phyloP scores from a whole-genome alignment of 2,113 vertebrate species.

The Nerophis lumbriciformis region DNA sequence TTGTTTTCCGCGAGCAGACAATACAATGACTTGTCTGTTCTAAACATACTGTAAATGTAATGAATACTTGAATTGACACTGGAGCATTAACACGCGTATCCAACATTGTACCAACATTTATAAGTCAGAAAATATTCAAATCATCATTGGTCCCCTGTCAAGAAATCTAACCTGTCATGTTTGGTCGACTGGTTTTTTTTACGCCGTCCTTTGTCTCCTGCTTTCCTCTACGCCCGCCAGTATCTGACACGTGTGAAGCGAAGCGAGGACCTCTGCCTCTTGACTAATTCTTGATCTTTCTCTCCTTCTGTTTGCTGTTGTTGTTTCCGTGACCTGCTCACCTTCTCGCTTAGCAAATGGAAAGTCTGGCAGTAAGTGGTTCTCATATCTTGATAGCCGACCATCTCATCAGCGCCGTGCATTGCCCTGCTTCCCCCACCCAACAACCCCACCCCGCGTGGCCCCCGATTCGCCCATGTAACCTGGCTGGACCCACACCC shows the following conservation, averaged over 20 bases:
- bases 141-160: too few species aligned
- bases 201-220: too few species aligned
- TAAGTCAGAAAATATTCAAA: too few species aligned
- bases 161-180: too few species aligned
- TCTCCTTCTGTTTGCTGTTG: slow-evolving; percentile 66
- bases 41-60: too few species aligned
- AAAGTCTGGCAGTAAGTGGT: slow-evolving; percentile 99
- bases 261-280: too few species aligned
- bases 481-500: slow-evolving; percentile 28
- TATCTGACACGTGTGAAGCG: slow-evolving; percentile 60
- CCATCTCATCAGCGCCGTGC: slow-evolving; percentile 41
- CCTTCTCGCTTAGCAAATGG: slow-evolving; percentile 99
- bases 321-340: slow-evolving; percentile 82
- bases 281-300: slow-evolving; percentile 93
- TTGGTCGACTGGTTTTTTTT: too few species aligned
- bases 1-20: too few species aligned
- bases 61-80: too few species aligned
- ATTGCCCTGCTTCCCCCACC: slow-evolving; percentile 11
- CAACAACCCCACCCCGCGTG: slow-evolving; percentile 21
- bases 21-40: too few species aligned
- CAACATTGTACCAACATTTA: too few species aligned
- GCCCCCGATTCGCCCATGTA: slow-evolving; percentile 34
- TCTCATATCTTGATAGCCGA: slow-evolving; percentile 83
- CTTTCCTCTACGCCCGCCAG: slow-evolving; percentile 53
- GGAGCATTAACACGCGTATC: too few species aligned